These are phyloP conservation scores for Drosophila kurseongensis DNA, from an alignment of 1,140 invertebrate species.

Conservation along the genomic window DNA sequence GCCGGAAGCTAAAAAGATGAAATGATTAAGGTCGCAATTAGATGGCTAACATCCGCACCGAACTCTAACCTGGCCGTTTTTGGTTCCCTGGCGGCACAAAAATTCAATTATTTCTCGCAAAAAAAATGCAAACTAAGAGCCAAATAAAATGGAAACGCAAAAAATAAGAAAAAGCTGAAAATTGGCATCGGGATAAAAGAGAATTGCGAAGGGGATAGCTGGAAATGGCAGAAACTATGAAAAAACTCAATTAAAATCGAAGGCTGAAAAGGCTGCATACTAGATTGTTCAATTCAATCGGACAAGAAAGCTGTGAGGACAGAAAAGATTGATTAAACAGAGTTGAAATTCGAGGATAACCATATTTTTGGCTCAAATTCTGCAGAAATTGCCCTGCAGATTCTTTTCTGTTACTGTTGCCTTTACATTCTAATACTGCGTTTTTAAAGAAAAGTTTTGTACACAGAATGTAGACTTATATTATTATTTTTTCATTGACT, in stretches of 20 bases:
- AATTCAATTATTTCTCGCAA: constrained; percentile 47
- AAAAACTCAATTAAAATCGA: constrained; percentile 55
- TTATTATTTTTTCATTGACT: too few relatives aligned
- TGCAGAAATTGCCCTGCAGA: too few relatives aligned
- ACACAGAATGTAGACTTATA: too few relatives aligned
- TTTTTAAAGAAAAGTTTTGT: too few relatives aligned
- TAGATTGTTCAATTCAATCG: constrained; percentile 52
- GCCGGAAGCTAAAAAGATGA: constrained; percentile 69
- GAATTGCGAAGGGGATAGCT: constrained; percentile 31
- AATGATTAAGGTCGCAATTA: constrained; percentile 76
- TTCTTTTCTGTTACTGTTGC: too few relatives aligned
- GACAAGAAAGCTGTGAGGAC: constrained; percentile 3
- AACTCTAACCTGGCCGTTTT: constrained; percentile 19
- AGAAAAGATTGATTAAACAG: constrained; percentile 7
- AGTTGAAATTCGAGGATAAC: background rate
- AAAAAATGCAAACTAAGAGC: constrained; percentile 1
- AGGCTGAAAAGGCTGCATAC: constrained; percentile 3
- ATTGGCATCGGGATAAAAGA: constrained; percentile 37
- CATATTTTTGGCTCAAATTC: background rate
- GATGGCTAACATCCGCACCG: constrained; percentile 32
- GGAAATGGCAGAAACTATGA: constrained; percentile 41
- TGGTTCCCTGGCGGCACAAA: constrained; percentile 22
- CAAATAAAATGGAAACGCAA: constrained; percentile 29
- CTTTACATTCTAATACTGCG: too few relatives aligned
- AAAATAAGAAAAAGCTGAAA: constrained; percentile 27